Evolutionary conservation across 2,888 invertebrate genomes (phyloP).

Genomic region (Pristionchus fissidentatus): DNA sequence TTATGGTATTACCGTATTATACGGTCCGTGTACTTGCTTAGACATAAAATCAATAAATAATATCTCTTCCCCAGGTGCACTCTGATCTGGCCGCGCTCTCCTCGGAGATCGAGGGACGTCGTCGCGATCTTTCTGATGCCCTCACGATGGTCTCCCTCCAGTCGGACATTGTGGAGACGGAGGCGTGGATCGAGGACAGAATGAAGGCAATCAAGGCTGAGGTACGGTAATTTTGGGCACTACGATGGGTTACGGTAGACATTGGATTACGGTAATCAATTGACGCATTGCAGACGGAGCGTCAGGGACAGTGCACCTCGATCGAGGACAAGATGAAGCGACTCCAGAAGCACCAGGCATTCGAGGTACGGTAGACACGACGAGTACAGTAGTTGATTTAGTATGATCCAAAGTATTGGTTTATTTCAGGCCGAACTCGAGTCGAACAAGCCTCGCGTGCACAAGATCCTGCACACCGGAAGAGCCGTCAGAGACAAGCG

Average conservation of each 20-base stretch:
- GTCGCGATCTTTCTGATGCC: slow-evolving; percentile 84
- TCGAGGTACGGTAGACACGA: slow-evolving; percentile 24
- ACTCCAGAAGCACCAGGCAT: slow-evolving; percentile 85
- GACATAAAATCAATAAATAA: slow-evolving; percentile 36
- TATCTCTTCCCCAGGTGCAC: slow-evolving; percentile 58
- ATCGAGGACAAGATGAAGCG: slow-evolving; percentile 95
- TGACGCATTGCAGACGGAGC: slow-evolving; percentile 76
- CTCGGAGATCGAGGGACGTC: slow-evolving; percentile 83
- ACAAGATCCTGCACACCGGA: slow-evolving; percentile 82
- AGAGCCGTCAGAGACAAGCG: slow-evolving; percentile 90
- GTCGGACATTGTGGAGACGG: slow-evolving; percentile 85
- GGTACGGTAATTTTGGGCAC: slow-evolving; percentile 75
- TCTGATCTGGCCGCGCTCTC: slow-evolving; percentile 77
- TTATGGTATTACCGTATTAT: too few species aligned
- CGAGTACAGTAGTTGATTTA: slow-evolving; percentile 34
- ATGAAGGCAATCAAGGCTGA: slow-evolving; percentile 74
- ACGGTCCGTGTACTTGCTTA: too few species aligned
- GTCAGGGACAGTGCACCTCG: slow-evolving; percentile 84
- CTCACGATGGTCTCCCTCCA: slow-evolving; percentile 90
- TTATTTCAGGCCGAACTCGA: slow-evolving; percentile 85
- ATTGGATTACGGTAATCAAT: slow-evolving; percentile 57
- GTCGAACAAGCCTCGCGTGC: slow-evolving; percentile 88
- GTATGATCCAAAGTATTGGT: neutral
- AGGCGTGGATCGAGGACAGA: slow-evolving; percentile 78
- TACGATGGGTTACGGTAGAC: slow-evolving; percentile 54